Evolutionary conservation across 2,797 vertebrate genomes (phyloP), one percentile per base, ranked within the genome.

Genomic region (Orientallactaga sibirica): DNA sequence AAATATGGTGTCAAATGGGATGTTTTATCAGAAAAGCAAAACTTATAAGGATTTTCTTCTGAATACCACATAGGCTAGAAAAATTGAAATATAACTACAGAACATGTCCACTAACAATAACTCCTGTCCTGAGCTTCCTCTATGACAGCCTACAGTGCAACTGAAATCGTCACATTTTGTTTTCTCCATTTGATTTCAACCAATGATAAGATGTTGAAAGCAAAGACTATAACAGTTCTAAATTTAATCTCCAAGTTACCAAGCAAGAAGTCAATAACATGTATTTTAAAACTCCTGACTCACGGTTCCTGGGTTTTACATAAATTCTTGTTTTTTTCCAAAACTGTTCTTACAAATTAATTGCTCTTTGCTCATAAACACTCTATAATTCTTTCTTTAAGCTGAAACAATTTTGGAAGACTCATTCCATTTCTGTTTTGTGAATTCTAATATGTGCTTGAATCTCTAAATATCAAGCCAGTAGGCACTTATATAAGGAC

Each of bases 21-120:
- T 73, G 92, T 61, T 62, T 74, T 43, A 62, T 74, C 79, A 93
- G n/a, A 83, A 83, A 81, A 93, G 52, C 43, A 55, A 79, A 91
- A 92, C 24, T 55, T 16, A 14, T 41, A 10, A 41, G 20, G 20
- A n/a, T 14, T 33, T 88, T 58, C 85, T 48, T 75, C 22, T 25
- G 3, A 55, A 37, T 14, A 86, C 22, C 12, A 75, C 78, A 24
- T 15, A 41, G 61, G 71, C 19, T 58, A 58, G 11, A 12, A 58
- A 16, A 58, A 14, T 58, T 58, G 16, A 58, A 58, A 58, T 58
- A 58, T 16, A 58, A 58, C 48, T 27, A 92, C 43, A 92, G 95
- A 79, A 81, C 27, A 58, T 64, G 12, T 61, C 2, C 58, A 37
- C 3, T 66, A 94, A 90, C 85, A 16, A 87, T 33, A 58, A 27